Evolutionary conservation across 2,888 invertebrate genomes (phyloP), one percentile per base, ranked within the genome.

Genomic region (Ophonus ardosiacus): DNA sequence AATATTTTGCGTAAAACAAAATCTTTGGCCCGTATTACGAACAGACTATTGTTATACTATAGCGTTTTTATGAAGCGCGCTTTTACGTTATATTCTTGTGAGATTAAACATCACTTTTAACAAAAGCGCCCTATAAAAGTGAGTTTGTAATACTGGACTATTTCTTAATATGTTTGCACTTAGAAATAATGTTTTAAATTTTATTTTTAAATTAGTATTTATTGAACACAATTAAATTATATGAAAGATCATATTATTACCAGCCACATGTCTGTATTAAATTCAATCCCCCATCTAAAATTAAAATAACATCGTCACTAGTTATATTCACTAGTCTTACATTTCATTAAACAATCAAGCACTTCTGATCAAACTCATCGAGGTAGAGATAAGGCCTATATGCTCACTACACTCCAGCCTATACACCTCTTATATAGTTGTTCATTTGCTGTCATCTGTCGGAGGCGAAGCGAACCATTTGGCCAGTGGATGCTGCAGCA

Each of bases 371-470:
- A 31, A 31, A 31, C 31, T 5, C 31, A 31, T 31, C 31, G 31
- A 31, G 31, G 31, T 31, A 15, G 24, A 76, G 43, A 76, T 43
- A 76, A 76, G 51, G 24, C 8, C 38, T 76, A 31, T 31, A 31
- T 31, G 31, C 31, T 31, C 31, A 31, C 31, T 31, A 31, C 31
- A 31, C 31, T 31, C 31, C 31, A 31, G 31, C 31, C 31, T 31
- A 3, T 5, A 17, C 63, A 21, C 74, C 74, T 57, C 18, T n/a
- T 51, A 76, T 17, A 7, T 17, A 57, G 74, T 57, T 83, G 83
- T 74, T 83, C 74, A 43, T 38, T 83, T 43, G 18, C n/a, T 57
- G 74, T 83, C 83, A 83, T 83, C 83, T 83, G 83, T 83, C 83
- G 83, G n/a, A 8, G 40, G 10, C 17, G 18, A 15, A 59, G 8